These are phyloP conservation scores for Leucophora obtusa DNA, from an alignment of 2,888 invertebrate genomes.

Conservation along the genomic window DNA sequence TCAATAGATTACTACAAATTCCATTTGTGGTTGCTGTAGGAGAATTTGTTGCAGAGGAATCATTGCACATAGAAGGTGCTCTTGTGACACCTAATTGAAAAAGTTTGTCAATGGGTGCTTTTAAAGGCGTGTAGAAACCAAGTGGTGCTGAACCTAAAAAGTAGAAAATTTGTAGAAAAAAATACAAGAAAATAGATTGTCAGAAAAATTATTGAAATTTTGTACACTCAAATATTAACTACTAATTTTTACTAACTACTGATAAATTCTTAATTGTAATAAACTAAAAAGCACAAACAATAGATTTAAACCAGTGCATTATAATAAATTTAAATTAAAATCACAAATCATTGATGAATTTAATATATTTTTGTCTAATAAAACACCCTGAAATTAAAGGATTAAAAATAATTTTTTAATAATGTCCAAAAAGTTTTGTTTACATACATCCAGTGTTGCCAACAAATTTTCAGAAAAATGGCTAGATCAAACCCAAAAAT, in stretches of 20 bases:
- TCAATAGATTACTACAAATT: constrained; percentile 27
- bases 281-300: not conserved
- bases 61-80: constrained; percentile 75
- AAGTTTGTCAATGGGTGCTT: constrained; percentile 82
- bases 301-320: constrained; percentile 33
- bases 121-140: constrained; percentile 91
- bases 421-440: no score
- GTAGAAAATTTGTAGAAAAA: constrained; percentile 12
- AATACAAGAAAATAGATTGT: constrained; percentile 21
- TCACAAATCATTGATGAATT: not conserved
- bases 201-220: not conserved
- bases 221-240: not conserved
- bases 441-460: no score
- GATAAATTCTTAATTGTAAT: no score
- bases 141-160: constrained; percentile 82
- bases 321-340: constrained; percentile 7
- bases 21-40: constrained; percentile 58
- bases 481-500: no score
- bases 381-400: no score
- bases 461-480: no score
- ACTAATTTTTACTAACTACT: constrained; percentile 31
- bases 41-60: constrained; percentile 57
- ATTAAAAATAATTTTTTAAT: no score
- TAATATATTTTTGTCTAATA: not conserved
- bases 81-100: constrained; percentile 90